Conservation (phyloP, 2,888 invertebrate genomes). For the Drosophila anomelani region DNA sequence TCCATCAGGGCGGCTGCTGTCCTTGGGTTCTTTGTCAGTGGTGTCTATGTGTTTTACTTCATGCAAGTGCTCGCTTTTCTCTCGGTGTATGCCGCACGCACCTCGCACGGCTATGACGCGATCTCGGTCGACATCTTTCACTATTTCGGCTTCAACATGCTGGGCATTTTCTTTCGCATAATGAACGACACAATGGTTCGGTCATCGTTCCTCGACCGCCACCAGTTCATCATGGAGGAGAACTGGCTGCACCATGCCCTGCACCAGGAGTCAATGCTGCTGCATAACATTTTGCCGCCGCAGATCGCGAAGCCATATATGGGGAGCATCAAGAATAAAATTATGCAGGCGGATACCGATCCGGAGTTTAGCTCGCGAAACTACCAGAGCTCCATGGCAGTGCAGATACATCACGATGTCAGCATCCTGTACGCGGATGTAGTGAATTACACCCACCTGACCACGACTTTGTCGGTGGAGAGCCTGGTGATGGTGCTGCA, state of each 20-base stretch:
- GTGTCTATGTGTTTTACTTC: neutral
- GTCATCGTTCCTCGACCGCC: slow-evolving; percentile 61
- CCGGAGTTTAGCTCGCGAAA: neutral
- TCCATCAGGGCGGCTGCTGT: neutral
- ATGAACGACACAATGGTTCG: slow-evolving; percentile 54
- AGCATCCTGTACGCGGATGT: slow-evolving; percentile 96
- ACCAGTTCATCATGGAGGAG: slow-evolving; percentile 60
- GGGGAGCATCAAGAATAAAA: slow-evolving; percentile 85
- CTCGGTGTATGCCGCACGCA: neutral
- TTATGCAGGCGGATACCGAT: neutral
- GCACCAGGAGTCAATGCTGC: slow-evolving; percentile 84
- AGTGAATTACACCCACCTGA: slow-evolving; percentile 93
- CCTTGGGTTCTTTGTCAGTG: neutral
- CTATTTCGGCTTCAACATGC: slow-evolving; percentile 49
- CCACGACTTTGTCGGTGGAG: slow-evolving; percentile 91
- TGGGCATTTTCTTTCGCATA: slow-evolving; percentile 56
- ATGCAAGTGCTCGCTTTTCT: neutral
- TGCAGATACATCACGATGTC: slow-evolving; percentile 93
- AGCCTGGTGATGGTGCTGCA: slow-evolving; percentile 94
- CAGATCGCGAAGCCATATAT: slow-evolving; percentile 90
- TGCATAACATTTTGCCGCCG: slow-evolving; percentile 93
- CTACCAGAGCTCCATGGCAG: slow-evolving; percentile 85
- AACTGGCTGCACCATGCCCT: slow-evolving; percentile 41
- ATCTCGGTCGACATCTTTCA: slow-evolving; percentile 30
- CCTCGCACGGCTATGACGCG: neutral